Percentiles rank a stretch among this genome's conserved stretches.
Conservation (phyloP, 2,888 invertebrate genomes). For the Folsomia candida region DNA sequence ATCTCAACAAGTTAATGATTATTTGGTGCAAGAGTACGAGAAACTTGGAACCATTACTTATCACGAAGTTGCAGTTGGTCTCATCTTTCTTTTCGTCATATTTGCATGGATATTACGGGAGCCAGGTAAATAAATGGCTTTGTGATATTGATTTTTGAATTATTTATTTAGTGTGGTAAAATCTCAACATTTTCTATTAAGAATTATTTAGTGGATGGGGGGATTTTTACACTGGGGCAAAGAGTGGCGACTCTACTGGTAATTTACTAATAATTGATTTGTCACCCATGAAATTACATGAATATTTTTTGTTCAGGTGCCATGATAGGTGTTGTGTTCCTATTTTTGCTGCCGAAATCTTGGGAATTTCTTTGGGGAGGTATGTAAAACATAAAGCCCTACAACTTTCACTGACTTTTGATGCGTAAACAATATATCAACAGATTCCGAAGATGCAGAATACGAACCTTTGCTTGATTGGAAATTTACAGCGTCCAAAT, state of each 20-base stretch:
- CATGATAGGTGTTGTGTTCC: conserved; percentile 29
- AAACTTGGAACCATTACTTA: conserved; percentile 37
- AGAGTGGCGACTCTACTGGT: conserved; percentile 35
- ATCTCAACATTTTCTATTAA: no score
- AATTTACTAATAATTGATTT: no score
- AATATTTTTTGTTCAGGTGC: no score
- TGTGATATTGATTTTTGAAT: no score
- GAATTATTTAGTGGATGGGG: conserved; percentile 39
- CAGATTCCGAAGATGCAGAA: conserved; percentile 21
- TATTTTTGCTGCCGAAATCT: conserved; percentile 39
- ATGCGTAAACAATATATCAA: no score
- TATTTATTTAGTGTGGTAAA: no score
- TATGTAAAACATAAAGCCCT: not conserved
- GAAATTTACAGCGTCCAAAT: conserved; percentile 29
- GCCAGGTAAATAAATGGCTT: no score
- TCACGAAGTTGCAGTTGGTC: conserved; percentile 37
- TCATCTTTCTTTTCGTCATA: conserved; percentile 27
- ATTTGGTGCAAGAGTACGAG: conserved; percentile 31
- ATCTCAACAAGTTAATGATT: conserved; percentile 11
- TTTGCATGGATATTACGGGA: conserved; percentile 36
- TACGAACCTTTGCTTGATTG: conserved; percentile 34
- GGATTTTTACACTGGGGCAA: not conserved
- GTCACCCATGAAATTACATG: no score
- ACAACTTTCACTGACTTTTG: no score
- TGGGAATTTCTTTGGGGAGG: conserved; percentile 20